Conservation (phyloP, 2,113 vertebrate species). For the Excalfactoria chinensis region DNA sequence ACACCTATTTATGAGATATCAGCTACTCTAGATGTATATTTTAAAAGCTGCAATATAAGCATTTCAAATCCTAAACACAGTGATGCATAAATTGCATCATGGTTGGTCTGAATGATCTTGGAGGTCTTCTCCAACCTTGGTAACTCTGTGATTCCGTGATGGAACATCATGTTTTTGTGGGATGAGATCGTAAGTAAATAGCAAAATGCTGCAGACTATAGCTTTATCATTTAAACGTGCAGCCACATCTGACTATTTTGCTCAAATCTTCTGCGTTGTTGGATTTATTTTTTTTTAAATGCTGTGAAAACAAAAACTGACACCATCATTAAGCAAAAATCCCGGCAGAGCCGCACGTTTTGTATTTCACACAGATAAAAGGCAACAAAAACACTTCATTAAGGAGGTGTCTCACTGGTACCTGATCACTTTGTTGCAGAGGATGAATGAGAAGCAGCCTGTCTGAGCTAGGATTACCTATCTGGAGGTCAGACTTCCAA, state of each 20-base stretch:
- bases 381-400: conserved; percentile 57
- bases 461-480: conserved; percentile 22
- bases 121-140: no score
- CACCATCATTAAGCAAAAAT: conserved; percentile 42
- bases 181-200: neutral
- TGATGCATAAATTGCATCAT: neutral
- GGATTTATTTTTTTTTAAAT: neutral
- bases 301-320: neutral
- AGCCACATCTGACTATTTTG: neutral
- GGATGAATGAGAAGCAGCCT: conserved; percentile 7
- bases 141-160: neutral
- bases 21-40: neutral
- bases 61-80: neutral
- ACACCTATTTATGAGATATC: neutral
- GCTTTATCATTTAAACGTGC: neutral
- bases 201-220: neutral
- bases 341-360: neutral
- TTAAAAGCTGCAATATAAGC: neutral
- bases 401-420: conserved; percentile 50
- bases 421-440: conserved; percentile 48
- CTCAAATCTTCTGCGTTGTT: neutral
- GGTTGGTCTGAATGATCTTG: no score
- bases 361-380: conserved; percentile 70
- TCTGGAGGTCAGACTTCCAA: conserved; percentile 44
- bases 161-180: neutral